Conservation (phyloP, 1,140 invertebrate genomes). For the Panagrolaimus sp. region DNA sequence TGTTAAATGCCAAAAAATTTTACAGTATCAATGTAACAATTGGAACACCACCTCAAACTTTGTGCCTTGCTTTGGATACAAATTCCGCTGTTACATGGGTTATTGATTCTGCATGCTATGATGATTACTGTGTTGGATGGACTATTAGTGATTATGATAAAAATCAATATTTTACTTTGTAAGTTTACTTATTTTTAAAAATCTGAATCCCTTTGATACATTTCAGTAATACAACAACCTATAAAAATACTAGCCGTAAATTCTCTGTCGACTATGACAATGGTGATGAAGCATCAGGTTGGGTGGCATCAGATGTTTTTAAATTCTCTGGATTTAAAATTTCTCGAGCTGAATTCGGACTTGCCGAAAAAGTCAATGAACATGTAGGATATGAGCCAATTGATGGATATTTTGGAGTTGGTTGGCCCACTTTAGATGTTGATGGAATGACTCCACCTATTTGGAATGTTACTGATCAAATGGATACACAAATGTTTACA, state of each 20-base stretch:
- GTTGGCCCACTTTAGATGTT: not conserved
- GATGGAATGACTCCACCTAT: not conserved
- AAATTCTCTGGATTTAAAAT: not conserved
- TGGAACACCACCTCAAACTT: not conserved
- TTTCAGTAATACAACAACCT: slow-evolving; percentile 12
- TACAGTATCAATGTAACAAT: not conserved
- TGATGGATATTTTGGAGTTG: slow-evolving; percentile 13
- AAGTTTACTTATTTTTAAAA: not conserved
- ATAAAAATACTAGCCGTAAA: not conserved
- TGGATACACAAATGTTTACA: not conserved
- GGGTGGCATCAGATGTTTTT: slow-evolving; percentile 1
- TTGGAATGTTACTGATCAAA: slow-evolving; percentile 6
- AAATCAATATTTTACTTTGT: slow-evolving; percentile 12
- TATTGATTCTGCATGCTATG: not conserved
- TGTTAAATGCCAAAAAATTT: not conserved
- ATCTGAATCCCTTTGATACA: not conserved
- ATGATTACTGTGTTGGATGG: slow-evolving; percentile 14
- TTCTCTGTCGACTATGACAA: not conserved
- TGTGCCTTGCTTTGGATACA: not conserved
- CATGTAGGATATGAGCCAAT: slow-evolving; percentile 1
- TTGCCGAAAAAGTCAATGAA: slow-evolving; percentile 2
- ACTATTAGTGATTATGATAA: slow-evolving; percentile 13
- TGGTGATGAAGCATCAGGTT: slow-evolving; percentile 5
- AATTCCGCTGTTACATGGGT: not conserved
- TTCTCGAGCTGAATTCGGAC: not conserved